A percentile compares a stretch with the other conserved stretches of the same genome.
Evolutionary conservation across 2,888 invertebrate genomes (phyloP).

Genomic region (Nymphalis urticae): DNA sequence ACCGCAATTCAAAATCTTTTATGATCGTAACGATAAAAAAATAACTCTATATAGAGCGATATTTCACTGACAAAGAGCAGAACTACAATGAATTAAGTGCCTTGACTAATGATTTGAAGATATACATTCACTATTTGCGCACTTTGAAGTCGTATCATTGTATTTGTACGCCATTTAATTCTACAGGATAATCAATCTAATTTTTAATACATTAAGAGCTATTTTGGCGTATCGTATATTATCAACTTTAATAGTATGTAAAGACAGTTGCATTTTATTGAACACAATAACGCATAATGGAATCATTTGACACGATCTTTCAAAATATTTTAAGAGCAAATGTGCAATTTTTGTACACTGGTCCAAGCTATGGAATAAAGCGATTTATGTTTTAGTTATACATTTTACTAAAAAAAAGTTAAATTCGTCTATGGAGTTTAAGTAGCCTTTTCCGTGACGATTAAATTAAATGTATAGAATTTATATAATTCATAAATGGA

Average conservation of each 20-base stretch:
- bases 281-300: slow-evolving; percentile 62
- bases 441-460: too few species aligned
- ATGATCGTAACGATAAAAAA: slow-evolving; percentile 13
- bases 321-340: slow-evolving; percentile 64
- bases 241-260: slow-evolving; percentile 35
- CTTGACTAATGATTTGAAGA: slow-evolving; percentile 65
- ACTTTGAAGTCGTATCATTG: slow-evolving; percentile 38
- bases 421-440: neutral
- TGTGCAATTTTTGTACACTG: slow-evolving; percentile 48
- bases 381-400: slow-evolving; percentile 31
- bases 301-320: slow-evolving; percentile 73
- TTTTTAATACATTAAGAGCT: neutral
- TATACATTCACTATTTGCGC: slow-evolving; percentile 55
- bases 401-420: neutral
- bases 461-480: too few species aligned
- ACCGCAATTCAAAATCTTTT: slow-evolving; percentile 28
- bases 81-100: slow-evolving; percentile 53
- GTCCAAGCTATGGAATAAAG: slow-evolving; percentile 42
- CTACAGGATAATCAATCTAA: neutral
- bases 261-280: slow-evolving; percentile 48
- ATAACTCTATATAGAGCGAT: slow-evolving; percentile 44
- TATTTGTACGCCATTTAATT: neutral
- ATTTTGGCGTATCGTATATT: slow-evolving; percentile 13
- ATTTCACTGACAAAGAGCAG: slow-evolving; percentile 49
- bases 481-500: too few species aligned